phyloP scores from a whole-genome alignment of 1,140 invertebrate genomes.

The Heliconius melpomene region DNA sequence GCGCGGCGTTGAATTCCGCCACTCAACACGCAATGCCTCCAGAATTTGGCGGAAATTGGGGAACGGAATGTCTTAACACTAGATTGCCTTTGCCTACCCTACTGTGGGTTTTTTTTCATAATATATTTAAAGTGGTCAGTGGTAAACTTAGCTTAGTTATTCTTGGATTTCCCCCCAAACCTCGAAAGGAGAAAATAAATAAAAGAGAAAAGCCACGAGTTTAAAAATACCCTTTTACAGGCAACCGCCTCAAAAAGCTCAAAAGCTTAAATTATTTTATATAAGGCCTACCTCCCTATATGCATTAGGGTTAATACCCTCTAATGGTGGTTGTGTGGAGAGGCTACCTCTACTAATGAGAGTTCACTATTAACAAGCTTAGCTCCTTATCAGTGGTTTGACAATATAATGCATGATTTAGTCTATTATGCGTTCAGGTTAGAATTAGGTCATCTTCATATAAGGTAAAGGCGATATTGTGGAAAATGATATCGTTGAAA shows the following conservation, averaged over 20 bases:
- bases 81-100: too few relatives aligned
- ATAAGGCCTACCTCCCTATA: conserved; percentile 1
- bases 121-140: too few relatives aligned
- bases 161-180: background rate
- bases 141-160: too few relatives aligned
- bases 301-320: conserved; percentile 6
- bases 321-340: background rate
- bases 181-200: background rate
- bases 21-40: too few relatives aligned
- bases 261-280: background rate
- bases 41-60: too few relatives aligned
- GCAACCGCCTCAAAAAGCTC: background rate
- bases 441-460: background rate
- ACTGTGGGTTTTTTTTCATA: too few relatives aligned
- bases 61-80: too few relatives aligned
- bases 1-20: too few relatives aligned
- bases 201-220: background rate
- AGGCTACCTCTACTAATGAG: conserved; percentile 12
- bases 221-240: background rate
- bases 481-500: background rate
- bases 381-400: conserved; percentile 17
- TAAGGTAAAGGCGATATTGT: background rate
- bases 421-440: conserved; percentile 2
- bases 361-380: conserved; percentile 21
- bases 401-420: conserved; percentile 11